A percentile compares a stretch with the other conserved stretches of the same genome.
Evolutionary conservation across 2,113 vertebrate genomes (phyloP).

Genomic region (Sula dactylatra): DNA sequence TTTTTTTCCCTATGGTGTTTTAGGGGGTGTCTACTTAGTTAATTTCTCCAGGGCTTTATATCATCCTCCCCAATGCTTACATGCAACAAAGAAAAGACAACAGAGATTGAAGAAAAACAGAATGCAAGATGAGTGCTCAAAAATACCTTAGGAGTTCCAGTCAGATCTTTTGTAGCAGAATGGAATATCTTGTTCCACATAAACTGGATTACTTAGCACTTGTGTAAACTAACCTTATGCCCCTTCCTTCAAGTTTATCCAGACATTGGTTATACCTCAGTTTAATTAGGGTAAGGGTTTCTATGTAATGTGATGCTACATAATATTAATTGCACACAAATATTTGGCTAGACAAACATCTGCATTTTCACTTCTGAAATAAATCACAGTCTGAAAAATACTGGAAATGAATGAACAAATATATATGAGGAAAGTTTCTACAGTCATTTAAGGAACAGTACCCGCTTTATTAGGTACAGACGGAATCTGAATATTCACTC

Average conservation of each 20-base stretch:
- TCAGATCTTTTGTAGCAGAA: neutral
- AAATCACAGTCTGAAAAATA: conserved; percentile 32
- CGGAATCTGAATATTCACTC: neutral
- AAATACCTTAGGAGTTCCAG: neutral
- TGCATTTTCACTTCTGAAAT: conserved; percentile 52
- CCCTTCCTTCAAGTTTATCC: neutral
- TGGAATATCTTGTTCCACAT: neutral
- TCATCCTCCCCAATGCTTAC: neutral
- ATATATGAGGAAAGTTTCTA: neutral
- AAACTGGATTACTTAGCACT: neutral
- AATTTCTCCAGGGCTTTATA: neutral
- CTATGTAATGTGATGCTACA: neutral
- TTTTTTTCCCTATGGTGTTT: neutral
- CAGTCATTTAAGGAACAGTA: conserved; percentile 7
- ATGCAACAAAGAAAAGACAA: neutral
- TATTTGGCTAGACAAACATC: conserved; percentile 41
- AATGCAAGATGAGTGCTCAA: neutral
- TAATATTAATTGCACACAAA: neutral
- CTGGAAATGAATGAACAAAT: neutral
- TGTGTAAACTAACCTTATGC: conserved; percentile 44
- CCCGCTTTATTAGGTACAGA: neutral
- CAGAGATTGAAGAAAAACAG: neutral
- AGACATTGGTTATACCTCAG: neutral
- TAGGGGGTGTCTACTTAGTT: neutral
- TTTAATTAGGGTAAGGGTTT: conserved; percentile 22